phyloP scores from a whole-genome alignment of 2,113 vertebrate genomes.

The Boulengeromyrus knoepffleri region DNA sequence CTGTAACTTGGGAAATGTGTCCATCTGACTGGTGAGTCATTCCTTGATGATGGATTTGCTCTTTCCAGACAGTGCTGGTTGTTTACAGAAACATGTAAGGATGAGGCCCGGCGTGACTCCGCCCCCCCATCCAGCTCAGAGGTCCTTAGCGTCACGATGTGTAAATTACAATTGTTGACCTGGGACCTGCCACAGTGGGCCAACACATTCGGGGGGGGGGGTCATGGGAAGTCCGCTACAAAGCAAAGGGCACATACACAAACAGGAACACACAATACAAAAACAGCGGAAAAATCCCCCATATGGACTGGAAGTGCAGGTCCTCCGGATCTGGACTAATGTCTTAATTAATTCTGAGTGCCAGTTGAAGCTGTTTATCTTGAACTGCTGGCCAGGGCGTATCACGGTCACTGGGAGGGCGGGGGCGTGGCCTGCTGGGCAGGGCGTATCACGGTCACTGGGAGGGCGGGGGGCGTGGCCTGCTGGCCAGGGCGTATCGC shows the following conservation, averaged over 20 bases:
- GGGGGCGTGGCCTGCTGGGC: neutral
- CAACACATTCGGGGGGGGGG: neutral
- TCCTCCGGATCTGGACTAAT: neutral
- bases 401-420: neutral
- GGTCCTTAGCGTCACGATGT: neutral
- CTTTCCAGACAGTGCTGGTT: neutral
- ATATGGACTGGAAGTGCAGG: neutral
- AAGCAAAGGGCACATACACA: neutral
- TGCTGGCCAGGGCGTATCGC: neutral
- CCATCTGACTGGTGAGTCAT: neutral
- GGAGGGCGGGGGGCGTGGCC: neutral
- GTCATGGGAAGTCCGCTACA: neutral
- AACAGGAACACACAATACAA: neutral
- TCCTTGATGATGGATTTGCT: neutral
- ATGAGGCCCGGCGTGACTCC: neutral
- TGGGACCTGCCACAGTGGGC: neutral
- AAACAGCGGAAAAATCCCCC: neutral
- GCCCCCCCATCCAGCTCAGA: neutral
- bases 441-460: neutral
- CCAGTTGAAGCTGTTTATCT: neutral
- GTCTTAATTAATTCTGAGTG: neutral
- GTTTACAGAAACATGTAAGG: neutral
- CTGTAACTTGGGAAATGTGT: neutral
- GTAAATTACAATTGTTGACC: neutral
- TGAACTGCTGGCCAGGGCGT: neutral